Percentiles rank a stretch among this genome's conserved stretches.
phyloP scores from a whole-genome alignment of 2,113 vertebrate species.

The Aspiorhynchus laticeps region DNA sequence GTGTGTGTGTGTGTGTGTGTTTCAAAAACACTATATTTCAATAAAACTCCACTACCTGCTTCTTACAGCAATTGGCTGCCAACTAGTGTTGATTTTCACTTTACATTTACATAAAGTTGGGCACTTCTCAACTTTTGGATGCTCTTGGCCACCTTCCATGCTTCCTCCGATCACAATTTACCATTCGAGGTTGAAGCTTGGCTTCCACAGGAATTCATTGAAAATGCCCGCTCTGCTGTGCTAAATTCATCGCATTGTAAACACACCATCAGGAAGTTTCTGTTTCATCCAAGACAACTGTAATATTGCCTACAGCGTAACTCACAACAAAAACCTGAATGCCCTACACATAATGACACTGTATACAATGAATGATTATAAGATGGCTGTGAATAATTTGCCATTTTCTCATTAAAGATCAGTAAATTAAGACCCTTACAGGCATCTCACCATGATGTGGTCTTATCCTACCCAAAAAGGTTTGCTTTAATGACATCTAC shows the following conservation, averaged over 20 bases:
- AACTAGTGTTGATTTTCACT: background rate
- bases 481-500: constrained; percentile 35
- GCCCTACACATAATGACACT: background rate
- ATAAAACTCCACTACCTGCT: background rate
- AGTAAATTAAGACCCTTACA: background rate
- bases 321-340: background rate
- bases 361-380: background rate
- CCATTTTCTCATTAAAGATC: background rate
- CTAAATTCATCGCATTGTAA: background rate
- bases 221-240: background rate
- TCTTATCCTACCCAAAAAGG: constrained; percentile 8
- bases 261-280: background rate
- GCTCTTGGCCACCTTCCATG: background rate
- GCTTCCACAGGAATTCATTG: background rate
- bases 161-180: background rate
- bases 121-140: background rate
- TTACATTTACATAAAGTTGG: background rate
- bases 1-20: no score
- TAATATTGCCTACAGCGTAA: background rate
- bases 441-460: background rate
- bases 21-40: no score
- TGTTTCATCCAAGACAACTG: background rate
- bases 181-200: background rate
- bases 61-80: background rate
- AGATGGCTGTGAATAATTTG: background rate